Percentiles rank a stretch among this genome's conserved stretches.
Conservation (phyloP, 1,140 invertebrate species). For the Zaprionus inermis region DNA sequence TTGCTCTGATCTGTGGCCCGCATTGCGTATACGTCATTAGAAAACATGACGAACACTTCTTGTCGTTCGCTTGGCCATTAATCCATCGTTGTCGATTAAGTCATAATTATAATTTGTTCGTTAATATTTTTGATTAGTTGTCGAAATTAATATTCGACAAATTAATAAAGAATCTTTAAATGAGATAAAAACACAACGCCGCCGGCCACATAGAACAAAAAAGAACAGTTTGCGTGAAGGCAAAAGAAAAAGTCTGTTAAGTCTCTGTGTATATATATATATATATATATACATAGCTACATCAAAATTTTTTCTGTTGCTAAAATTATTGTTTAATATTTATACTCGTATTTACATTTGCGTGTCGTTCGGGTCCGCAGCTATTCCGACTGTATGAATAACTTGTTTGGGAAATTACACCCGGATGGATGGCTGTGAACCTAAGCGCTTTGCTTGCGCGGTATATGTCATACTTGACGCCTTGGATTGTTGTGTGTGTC, state of each 20-base stretch:
- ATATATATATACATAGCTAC: conserved; percentile 1
- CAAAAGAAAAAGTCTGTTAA: conserved; percentile 1
- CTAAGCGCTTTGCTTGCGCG: neutral
- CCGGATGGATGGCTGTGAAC: conserved; percentile 55
- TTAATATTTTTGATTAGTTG: conserved; percentile 72
- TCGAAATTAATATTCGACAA: conserved; percentile 55
- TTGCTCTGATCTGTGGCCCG: conserved; percentile 28
- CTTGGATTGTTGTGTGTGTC: conserved; percentile 13
- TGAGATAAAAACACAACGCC: conserved; percentile 53
- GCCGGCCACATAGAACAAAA: conserved; percentile 22
- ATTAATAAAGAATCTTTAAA: conserved; percentile 59
- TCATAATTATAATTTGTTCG: conserved; percentile 76
- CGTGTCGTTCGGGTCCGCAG: conserved; percentile 46
- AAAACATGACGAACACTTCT: conserved; percentile 39
- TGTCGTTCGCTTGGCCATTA: conserved; percentile 1
- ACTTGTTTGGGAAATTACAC: conserved; percentile 78
- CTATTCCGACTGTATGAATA: conserved; percentile 54
- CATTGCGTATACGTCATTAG: conserved; percentile 71
- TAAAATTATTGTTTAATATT: conserved; percentile 65
- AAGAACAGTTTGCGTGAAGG: neutral
- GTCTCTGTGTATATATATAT: conserved; percentile 19
- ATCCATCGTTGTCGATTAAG: conserved; percentile 57
- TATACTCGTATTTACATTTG: conserved; percentile 78
- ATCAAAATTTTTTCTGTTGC: conserved; percentile 13
- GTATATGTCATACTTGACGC: conserved; percentile 21